Percentiles rank a stretch among this genome's conserved stretches.
phyloP scores from a whole-genome alignment of 2,113 vertebrate species.

The Poecile atricapillus region DNA sequence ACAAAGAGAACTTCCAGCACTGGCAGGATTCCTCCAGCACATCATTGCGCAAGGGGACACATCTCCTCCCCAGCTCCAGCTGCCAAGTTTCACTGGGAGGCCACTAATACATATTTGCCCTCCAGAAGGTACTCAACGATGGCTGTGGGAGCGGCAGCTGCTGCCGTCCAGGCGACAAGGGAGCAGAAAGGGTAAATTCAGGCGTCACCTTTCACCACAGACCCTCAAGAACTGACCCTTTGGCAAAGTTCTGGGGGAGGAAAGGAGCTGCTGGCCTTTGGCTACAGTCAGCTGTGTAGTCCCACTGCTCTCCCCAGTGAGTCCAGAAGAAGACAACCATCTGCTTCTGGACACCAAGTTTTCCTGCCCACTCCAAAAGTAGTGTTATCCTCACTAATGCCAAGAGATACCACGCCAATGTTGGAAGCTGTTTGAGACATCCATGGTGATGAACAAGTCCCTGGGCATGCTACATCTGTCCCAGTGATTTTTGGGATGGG shows the following conservation, averaged over 20 bases:
- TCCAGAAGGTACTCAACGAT: not conserved
- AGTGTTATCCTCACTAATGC: not conserved
- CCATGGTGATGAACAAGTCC: accelerated
- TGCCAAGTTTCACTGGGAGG: conserved; percentile 49
- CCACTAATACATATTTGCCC: not conserved
- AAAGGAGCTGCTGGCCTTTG: not conserved
- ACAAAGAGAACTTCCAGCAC: not conserved
- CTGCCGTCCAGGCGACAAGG: not conserved
- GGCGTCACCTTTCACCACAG: not conserved
- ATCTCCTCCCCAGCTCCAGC: not conserved
- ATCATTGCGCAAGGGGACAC: not conserved
- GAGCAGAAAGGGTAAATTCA: not conserved
- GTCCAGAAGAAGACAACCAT: not conserved
- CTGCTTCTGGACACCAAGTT: not conserved
- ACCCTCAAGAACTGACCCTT: not conserved
- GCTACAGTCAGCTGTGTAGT: not conserved
- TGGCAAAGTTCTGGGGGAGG: not conserved
- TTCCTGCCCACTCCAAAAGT: not conserved
- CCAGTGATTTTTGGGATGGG: not conserved
- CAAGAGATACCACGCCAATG: not conserved
- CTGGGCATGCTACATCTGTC: not conserved
- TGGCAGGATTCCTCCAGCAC: not conserved
- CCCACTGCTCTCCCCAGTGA: not conserved
- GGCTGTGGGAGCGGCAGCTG: accelerated
- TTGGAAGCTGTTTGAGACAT: not conserved